A percentile compares a stretch with the other conserved stretches of the same genome.
phyloP scores from a whole-genome alignment of 2,797 vertebrate genomes.

The Tolypeutes matacus region DNA sequence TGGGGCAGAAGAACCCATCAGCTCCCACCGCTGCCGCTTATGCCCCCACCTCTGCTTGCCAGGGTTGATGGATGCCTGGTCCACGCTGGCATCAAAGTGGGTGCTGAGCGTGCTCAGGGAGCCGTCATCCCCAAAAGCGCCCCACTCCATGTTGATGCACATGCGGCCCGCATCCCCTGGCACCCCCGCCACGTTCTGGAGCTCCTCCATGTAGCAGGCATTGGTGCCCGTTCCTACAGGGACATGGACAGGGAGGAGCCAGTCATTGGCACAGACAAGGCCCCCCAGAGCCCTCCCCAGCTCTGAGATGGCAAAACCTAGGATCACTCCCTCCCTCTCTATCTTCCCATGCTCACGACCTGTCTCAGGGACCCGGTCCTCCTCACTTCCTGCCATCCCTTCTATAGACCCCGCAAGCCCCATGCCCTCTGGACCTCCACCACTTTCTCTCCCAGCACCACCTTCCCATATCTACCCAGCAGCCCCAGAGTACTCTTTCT shows the following conservation, averaged over 20 bases:
- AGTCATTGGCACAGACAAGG: background rate
- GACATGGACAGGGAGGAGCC: rapidly evolving
- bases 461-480: background rate
- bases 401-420: background rate
- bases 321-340: background rate
- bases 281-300: background rate
- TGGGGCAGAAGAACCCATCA: background rate
- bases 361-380: background rate
- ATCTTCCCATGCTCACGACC: background rate
- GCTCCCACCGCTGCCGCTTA: too few species aligned
- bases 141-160: constrained; percentile 92
- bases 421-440: background rate
- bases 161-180: constrained; percentile 86
- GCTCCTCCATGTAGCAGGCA: constrained; percentile 91
- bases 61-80: constrained; percentile 85
- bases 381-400: background rate
- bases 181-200: constrained; percentile 82
- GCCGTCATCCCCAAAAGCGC: constrained; percentile 89
- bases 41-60: constrained; percentile 87
- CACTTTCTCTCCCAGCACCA: background rate
- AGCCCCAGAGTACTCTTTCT: background rate
- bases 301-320: background rate
- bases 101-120: constrained; percentile 84
- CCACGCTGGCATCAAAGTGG: constrained; percentile 84
- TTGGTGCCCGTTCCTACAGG: constrained; percentile 89